Percentiles rank a stretch among this genome's conserved stretches.
Conservation (phyloP, 2,797 vertebrate genomes). For the Brotula barbata region DNA sequence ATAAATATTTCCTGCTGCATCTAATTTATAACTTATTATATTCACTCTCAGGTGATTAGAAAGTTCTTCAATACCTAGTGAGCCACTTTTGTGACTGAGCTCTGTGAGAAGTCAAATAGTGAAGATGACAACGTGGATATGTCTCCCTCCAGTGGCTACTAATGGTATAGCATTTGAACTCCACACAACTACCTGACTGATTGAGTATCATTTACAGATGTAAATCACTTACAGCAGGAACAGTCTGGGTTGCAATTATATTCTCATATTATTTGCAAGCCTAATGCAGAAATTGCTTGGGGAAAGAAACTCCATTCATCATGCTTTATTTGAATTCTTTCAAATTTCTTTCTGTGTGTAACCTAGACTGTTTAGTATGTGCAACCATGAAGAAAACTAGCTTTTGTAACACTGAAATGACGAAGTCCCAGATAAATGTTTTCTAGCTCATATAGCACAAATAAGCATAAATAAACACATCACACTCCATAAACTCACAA, state of each 20-base stretch:
- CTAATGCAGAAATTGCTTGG: neutral
- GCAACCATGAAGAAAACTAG: slow-evolving; percentile 49
- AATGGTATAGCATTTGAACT: slow-evolving; percentile 18
- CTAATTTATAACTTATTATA: slow-evolving; percentile 55
- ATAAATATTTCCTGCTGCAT: slow-evolving; percentile 22
- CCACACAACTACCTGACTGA: neutral
- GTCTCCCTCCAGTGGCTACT: slow-evolving; percentile 47
- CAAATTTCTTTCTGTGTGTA: neutral
- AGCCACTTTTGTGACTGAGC: too few relatives aligned
- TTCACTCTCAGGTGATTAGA: slow-evolving; percentile 45
- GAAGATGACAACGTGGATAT: slow-evolving; percentile 21
- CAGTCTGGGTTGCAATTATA: neutral
- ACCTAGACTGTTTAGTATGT: slow-evolving; percentile 39
- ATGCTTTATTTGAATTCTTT: neutral
- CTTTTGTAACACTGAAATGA: slow-evolving; percentile 39
- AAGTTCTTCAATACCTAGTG: too few relatives aligned
- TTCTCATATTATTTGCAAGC: neutral
- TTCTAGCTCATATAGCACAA: slow-evolving; percentile 35
- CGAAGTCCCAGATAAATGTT: slow-evolving; percentile 47
- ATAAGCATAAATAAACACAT: slow-evolving; percentile 55
- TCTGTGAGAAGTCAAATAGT: too few relatives aligned
- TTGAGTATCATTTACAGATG: neutral
- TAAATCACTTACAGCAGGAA: neutral
- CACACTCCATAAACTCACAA: slow-evolving; percentile 53
- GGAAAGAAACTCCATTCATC: neutral